Percentiles rank a stretch among this genome's conserved stretches.
Conservation (phyloP, 2,113 vertebrate species). For the Numida meleagris region DNA sequence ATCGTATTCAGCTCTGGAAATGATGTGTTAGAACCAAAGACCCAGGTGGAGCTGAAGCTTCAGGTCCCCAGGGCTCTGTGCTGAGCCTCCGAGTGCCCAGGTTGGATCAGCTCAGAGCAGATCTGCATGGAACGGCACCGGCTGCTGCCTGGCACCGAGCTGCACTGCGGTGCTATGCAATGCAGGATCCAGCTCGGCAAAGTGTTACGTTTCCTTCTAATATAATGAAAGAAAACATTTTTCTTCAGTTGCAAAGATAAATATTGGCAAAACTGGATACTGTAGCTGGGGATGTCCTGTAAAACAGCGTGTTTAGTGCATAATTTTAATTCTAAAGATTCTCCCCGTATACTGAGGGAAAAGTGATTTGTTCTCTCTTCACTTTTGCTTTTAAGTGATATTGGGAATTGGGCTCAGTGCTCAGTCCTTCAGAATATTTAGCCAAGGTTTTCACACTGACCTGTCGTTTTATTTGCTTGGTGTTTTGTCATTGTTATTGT, state of each 20-base stretch:
- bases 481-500: neutral
- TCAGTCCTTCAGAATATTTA: neutral
- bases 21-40: too few relatives aligned
- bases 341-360: neutral
- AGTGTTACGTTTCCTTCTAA: neutral
- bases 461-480: accelerated
- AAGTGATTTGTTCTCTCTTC: neutral
- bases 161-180: neutral
- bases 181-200: neutral
- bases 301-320: accelerated
- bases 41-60: neutral
- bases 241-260: neutral
- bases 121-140: neutral
- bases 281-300: neutral
- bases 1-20: neutral
- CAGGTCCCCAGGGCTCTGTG: neutral
- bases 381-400: neutral
- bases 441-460: neutral
- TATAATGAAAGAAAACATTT: neutral
- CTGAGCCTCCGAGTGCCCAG: neutral
- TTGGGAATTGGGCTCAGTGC: neutral
- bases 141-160: neutral
- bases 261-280: neutral
- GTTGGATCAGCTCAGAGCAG: neutral
- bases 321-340: accelerated